Percentiles rank a stretch among this genome's conserved stretches.
These are phyloP conservation scores for Cryptosula pallasiana DNA, from an alignment of 2,888 invertebrate genomes.

Conservation along the genomic window DNA sequence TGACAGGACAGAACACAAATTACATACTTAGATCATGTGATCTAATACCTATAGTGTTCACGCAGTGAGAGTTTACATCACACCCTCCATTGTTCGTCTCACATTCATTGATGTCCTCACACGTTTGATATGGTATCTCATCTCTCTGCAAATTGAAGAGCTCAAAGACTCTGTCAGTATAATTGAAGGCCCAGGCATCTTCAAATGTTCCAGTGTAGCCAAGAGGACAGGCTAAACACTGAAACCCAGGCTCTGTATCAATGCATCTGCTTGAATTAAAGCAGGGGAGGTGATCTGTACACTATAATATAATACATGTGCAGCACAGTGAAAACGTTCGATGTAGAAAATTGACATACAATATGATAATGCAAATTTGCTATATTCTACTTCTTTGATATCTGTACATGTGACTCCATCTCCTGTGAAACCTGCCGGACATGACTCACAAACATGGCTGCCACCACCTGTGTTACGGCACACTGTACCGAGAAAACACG, in stretches of 20 bases:
- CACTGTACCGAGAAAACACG: slow-evolving; percentile 31
- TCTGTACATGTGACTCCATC: slow-evolving; percentile 39
- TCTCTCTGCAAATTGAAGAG: slow-evolving; percentile 30
- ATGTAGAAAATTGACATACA: background rate
- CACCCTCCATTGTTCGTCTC: slow-evolving; percentile 37
- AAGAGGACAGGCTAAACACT: slow-evolving; percentile 36
- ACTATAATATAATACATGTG: slow-evolving; percentile 28
- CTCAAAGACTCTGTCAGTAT: slow-evolving; percentile 33
- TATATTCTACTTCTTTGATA: slow-evolving; percentile 37
- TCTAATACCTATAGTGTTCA: slow-evolving; percentile 36
- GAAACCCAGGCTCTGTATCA: slow-evolving; percentile 38
- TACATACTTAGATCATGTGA: too few relatives aligned
- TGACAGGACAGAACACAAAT: too few relatives aligned
- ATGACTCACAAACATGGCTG: slow-evolving; percentile 33
- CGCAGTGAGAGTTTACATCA: slow-evolving; percentile 36
- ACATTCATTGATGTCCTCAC: slow-evolving; percentile 36
- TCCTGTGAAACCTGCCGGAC: slow-evolving; percentile 36
- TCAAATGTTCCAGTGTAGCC: slow-evolving; percentile 36
- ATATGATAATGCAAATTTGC: background rate
- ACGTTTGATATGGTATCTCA: slow-evolving; percentile 31
- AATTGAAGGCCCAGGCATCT: slow-evolving; percentile 34
- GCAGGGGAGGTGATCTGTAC: slow-evolving; percentile 31
- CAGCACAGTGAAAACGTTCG: background rate
- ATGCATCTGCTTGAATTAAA: slow-evolving; percentile 32
- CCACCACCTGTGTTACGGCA: slow-evolving; percentile 35